These are phyloP conservation scores for Xanthorhoe designata DNA, from an alignment of 2,888 invertebrate genomes.

Conservation along the genomic window DNA sequence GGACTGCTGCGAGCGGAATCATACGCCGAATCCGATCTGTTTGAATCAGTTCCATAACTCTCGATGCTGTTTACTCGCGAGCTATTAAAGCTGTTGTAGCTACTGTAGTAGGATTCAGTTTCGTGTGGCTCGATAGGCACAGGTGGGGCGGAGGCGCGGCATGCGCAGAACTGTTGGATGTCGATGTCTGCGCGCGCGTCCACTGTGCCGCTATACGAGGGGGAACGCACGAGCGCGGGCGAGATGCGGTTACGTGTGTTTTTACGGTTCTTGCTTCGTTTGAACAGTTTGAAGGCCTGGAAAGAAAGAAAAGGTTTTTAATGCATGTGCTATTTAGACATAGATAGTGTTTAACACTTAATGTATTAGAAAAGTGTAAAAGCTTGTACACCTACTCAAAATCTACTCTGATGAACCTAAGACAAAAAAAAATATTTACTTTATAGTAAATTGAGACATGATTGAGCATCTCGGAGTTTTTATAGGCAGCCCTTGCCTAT, in stretches of 20 bases:
- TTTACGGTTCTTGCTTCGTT: conserved; percentile 69
- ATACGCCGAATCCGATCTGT: conserved; percentile 77
- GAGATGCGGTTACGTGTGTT: conserved; percentile 71
- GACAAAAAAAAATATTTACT: no score
- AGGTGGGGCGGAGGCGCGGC: conserved; percentile 68
- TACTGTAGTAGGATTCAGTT: conserved; percentile 65
- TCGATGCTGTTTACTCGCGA: conserved; percentile 68
- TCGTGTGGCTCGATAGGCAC: conserved; percentile 64
- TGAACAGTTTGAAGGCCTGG: conserved; percentile 82
- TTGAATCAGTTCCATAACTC: conserved; percentile 64
- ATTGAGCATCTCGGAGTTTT: no score
- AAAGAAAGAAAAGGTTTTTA: conserved; percentile 45
- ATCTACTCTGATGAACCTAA: no score
- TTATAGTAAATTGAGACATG: no score
- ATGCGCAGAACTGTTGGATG: conserved; percentile 73
- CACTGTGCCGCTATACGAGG: conserved; percentile 75
- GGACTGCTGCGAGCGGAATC: conserved; percentile 76
- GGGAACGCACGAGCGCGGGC: conserved; percentile 68
- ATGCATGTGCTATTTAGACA: not conserved
- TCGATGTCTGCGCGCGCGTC: conserved; percentile 78
- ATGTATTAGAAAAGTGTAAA: no score
- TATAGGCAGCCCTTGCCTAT: no score
- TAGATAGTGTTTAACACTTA: no score
- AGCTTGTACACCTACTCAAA: no score
- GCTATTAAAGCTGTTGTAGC: conserved; percentile 70